These are phyloP conservation scores for Heliocidaris tuberculata DNA, from an alignment of 35 echinoderm and acorn worm genomes.

Conservation along the genomic window DNA sequence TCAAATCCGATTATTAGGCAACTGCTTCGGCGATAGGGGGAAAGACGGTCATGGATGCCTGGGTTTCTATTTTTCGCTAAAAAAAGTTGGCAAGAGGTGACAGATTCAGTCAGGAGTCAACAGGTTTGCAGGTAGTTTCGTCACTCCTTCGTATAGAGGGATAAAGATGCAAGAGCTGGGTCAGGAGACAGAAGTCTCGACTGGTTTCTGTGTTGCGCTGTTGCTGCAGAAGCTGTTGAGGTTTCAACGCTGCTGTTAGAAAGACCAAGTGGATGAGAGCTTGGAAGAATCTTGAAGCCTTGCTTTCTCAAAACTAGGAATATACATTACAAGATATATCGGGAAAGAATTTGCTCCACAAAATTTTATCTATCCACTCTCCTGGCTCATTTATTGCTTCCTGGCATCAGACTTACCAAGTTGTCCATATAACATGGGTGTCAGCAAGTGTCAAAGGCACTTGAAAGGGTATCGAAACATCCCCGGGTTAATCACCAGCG, in stretches of 20 bases:
- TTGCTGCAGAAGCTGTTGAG: background rate
- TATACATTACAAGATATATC: background rate
- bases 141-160: background rate
- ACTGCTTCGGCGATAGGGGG: background rate
- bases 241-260: background rate
- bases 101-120: background rate
- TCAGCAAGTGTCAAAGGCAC: background rate
- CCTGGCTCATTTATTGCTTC: background rate
- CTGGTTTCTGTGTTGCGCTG: background rate
- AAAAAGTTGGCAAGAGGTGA: conserved; percentile 1
- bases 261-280: background rate
- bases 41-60: background rate
- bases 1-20: background rate
- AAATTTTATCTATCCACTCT: background rate
- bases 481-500: background rate
- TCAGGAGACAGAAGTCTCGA: background rate
- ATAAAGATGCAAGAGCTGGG: background rate
- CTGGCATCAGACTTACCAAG: background rate
- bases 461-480: background rate
- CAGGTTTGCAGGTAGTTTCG: background rate
- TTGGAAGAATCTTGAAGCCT: background rate
- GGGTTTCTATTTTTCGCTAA: background rate
- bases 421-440: background rate
- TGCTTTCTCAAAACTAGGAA: background rate
- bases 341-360: background rate